phyloP scores from a whole-genome alignment of 2,797 vertebrate genomes.

The Paramormyrops hopkinsi region DNA sequence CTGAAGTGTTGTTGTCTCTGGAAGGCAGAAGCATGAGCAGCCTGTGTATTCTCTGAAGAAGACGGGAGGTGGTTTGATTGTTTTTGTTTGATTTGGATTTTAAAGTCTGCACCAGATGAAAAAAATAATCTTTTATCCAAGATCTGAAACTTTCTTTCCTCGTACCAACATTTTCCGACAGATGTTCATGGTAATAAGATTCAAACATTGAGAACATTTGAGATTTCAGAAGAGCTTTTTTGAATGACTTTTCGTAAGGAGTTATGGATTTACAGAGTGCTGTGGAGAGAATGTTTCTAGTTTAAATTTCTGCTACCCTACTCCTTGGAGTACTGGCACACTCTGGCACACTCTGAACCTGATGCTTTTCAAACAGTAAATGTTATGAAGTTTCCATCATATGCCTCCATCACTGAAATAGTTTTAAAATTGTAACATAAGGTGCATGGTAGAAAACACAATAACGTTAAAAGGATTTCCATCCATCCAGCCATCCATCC shows the following conservation, averaged over 20 bases:
- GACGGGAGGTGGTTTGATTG: neutral
- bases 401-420: neutral
- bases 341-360: neutral
- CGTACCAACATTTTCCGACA: neutral
- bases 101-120: neutral
- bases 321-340: neutral
- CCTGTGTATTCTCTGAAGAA: neutral
- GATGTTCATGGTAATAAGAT: neutral
- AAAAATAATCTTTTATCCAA: neutral
- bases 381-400: neutral
- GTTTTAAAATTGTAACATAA: neutral
- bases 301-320: neutral
- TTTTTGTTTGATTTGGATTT: slow-evolving; percentile 4
- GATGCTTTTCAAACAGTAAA: neutral
- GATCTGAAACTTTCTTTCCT: neutral
- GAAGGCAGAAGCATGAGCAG: neutral
- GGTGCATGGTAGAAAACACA: neutral
- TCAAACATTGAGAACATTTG: neutral
- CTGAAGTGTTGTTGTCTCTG: neutral
- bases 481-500: neutral
- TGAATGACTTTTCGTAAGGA: neutral
- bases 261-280: neutral
- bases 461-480: neutral
- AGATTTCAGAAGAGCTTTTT: neutral
- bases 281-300: neutral